These are phyloP conservation scores for Semibalanus balanoides DNA, from an alignment of 1,140 invertebrate species.

Conservation along the genomic window DNA sequence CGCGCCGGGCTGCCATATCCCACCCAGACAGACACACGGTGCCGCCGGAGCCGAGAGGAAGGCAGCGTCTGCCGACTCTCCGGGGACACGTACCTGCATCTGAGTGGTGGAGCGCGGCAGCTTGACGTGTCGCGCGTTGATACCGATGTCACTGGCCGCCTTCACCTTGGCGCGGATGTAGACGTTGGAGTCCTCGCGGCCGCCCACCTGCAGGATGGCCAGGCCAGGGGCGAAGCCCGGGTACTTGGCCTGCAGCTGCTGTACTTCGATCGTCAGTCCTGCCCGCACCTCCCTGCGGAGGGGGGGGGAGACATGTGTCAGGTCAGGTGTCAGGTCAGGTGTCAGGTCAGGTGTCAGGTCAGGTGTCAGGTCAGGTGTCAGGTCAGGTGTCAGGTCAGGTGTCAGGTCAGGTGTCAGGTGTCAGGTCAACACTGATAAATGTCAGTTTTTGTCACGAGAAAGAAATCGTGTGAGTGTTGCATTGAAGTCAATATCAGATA, in stretches of 20 bases:
- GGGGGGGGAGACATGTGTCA: too few species aligned
- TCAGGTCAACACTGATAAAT: not conserved
- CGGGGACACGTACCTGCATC: constrained; percentile 50
- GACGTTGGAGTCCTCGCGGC: constrained; percentile 94
- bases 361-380: too few species aligned
- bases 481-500: not conserved
- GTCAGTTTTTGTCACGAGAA: not conserved
- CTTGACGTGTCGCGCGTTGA: constrained; percentile 62
- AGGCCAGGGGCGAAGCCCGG: constrained; percentile 51
- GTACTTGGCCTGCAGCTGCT: not conserved
- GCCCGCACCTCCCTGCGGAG: not conserved
- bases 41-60: too few species aligned
- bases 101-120: constrained; percentile 70
- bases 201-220: constrained; percentile 57
- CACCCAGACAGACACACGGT: too few species aligned
- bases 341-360: too few species aligned
- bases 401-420: too few species aligned
- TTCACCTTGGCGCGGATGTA: constrained; percentile 96
- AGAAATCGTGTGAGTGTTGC: too few species aligned
- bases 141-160: constrained; percentile 80
- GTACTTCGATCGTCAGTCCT: not conserved
- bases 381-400: too few species aligned
- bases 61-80: too few species aligned
- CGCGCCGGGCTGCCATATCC: too few species aligned
- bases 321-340: too few species aligned